Conservation (phyloP, 2,113 vertebrate species). For the Tragelaphus strepsiceros region DNA sequence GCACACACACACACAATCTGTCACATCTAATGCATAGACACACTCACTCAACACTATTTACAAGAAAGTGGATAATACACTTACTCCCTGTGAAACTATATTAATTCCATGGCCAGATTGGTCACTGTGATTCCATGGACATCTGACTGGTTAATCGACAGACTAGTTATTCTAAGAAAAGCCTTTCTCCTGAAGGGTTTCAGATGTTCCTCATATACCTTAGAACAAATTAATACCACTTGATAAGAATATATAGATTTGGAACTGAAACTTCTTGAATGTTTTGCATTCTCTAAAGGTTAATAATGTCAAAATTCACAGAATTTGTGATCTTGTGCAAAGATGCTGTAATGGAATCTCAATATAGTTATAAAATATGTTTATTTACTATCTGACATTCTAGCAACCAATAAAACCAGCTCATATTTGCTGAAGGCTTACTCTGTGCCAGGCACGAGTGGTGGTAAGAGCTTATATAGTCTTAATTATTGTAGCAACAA, state of each 20-base stretch:
- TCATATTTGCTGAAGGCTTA: not conserved
- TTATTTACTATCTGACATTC: not conserved
- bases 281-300: not conserved
- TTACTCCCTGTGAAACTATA: not conserved
- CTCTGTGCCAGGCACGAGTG: not conserved
- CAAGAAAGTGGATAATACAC: not conserved
- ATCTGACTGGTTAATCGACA: not conserved
- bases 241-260: not conserved
- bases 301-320: not conserved
- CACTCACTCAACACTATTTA: not conserved
- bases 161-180: not conserved
- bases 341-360: not conserved
- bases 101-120: not conserved
- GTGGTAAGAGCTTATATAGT: not conserved
- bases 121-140: not conserved
- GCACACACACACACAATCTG: not conserved
- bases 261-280: not conserved
- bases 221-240: not conserved
- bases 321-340: not conserved
- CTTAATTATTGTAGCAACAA: not conserved
- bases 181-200: not conserved
- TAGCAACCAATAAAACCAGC: not conserved
- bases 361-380: not conserved
- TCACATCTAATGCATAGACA: not conserved
- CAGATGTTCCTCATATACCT: not conserved